phyloP scores from a whole-genome alignment of 2,888 invertebrate species.

The Ormyrus nitidulus region DNA sequence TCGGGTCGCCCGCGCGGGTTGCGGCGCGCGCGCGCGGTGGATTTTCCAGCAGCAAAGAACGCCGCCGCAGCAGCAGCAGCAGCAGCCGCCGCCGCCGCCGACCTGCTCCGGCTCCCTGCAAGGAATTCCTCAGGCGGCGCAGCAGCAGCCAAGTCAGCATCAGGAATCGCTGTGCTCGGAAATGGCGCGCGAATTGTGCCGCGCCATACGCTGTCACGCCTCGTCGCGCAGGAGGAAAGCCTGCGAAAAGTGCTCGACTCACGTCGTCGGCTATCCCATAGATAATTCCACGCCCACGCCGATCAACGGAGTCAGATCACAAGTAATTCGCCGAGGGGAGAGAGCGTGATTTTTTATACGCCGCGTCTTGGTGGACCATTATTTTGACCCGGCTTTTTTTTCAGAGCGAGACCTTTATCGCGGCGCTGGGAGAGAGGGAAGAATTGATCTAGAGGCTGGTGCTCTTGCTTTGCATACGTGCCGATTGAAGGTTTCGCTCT shows the following conservation, averaged over 20 bases:
- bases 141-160: conserved; percentile 59
- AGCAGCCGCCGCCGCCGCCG: conserved; percentile 66
- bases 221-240: conserved; percentile 83
- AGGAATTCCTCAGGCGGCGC: conserved; percentile 73
- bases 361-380: no score
- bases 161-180: conserved; percentile 87
- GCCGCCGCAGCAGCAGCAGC: conserved; percentile 64
- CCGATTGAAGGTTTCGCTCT: no score
- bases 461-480: no score
- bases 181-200: conserved; percentile 85
- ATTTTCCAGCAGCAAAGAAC: conserved; percentile 62
- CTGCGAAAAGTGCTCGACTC: conserved; percentile 78
- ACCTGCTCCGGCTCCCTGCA: conserved; percentile 72
- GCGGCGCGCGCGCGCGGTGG: no score
- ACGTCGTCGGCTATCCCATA: conserved; percentile 76
- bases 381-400: no score
- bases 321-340: conserved; percentile 49
- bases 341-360: no score
- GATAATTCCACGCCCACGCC: conserved; percentile 76
- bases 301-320: conserved; percentile 73
- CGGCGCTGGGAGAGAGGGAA: no score
- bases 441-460: no score
- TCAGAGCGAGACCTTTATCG: no score
- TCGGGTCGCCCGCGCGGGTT: no score
- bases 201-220: conserved; percentile 79